Evolutionary conservation across 2,113 vertebrate genomes (phyloP).

Genomic region (Phaethornis superciliosus): DNA sequence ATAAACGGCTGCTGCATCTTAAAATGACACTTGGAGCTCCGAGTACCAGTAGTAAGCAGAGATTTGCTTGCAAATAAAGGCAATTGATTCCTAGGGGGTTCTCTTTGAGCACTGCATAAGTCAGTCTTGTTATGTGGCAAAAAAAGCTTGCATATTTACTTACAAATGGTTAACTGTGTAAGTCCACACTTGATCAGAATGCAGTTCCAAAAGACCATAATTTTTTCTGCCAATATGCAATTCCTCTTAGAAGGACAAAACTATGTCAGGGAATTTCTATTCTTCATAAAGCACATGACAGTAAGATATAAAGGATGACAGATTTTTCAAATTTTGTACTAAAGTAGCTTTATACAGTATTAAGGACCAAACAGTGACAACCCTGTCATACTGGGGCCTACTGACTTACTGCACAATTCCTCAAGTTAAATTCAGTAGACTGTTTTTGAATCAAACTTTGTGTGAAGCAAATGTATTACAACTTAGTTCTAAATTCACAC

Average conservation of each 20-base stretch:
- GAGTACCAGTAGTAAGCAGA: background rate
- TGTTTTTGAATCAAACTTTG: background rate
- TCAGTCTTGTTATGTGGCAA: background rate
- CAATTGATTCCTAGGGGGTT: constrained; percentile 1
- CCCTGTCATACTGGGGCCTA: background rate
- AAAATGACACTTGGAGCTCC: constrained; percentile 16
- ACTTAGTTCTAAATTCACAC: background rate
- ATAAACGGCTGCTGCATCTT: background rate
- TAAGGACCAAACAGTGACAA: background rate
- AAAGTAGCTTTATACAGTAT: background rate
- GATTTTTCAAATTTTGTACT: background rate
- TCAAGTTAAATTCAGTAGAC: background rate
- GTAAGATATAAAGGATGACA: background rate
- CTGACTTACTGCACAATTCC: background rate
- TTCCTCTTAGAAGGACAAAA: background rate
- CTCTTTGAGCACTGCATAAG: background rate
- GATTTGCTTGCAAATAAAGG: constrained; percentile 35
- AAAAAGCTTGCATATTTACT: background rate
- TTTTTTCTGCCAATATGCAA: background rate
- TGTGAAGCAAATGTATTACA: background rate
- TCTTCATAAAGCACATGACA: background rate
- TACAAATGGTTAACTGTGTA: background rate
- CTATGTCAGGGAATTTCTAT: background rate
- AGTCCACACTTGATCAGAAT: background rate
- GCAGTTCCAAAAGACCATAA: background rate